Evolutionary conservation across 92 coral and sea anemone species (phyloP), one percentile per base, ranked within the genome.

Genomic region (Phenganax stokvisi): DNA sequence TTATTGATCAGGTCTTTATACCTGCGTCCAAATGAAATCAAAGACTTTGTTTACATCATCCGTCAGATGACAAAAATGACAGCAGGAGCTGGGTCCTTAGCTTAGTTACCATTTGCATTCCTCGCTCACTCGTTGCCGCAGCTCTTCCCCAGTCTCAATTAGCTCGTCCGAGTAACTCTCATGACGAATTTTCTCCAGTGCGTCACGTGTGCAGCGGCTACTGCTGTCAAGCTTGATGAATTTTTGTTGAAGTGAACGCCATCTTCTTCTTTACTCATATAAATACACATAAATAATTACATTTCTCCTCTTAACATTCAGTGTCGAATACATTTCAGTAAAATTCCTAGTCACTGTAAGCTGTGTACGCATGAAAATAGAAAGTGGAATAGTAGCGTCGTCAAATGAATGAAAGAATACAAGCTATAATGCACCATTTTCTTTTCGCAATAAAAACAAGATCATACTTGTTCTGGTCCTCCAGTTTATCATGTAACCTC

Each of bases 61-160:
- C 9, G 25, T 12, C 16, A 9, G 27, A 51, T 11, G 7, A 51
- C 55, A 13, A 37, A 37, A 16, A 31, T 16, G 25, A 47, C 8
- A 10, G 30, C n/a, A 56, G 37, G 3, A 37, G 63, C n/a, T 51
- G 29, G 9, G 9, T 25, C 3, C 13, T 3, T 74, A 9, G 0
- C 51, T 27, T 8, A 81, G 92, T 62, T 65, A 93, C 97, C 98
- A 93, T 81, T 85, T 87, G 72, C 98, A 93, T 75, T 93, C 98
- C 69, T 93, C 93, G 64, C 97, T 93, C 80, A 93, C 98, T 17
- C 98, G 85, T 77, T 93, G 98, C 56, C 98, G 81, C 98, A 93
- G 88, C 85, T 93, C 98, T 75, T 91, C 97, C 56, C 89, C 89
- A 6, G 98, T 93, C 72, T 93, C 98, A 20, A 89, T 87, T 66